Conservation (phyloP, 1,140 invertebrate genomes). For the Harlomillsia oculata region DNA sequence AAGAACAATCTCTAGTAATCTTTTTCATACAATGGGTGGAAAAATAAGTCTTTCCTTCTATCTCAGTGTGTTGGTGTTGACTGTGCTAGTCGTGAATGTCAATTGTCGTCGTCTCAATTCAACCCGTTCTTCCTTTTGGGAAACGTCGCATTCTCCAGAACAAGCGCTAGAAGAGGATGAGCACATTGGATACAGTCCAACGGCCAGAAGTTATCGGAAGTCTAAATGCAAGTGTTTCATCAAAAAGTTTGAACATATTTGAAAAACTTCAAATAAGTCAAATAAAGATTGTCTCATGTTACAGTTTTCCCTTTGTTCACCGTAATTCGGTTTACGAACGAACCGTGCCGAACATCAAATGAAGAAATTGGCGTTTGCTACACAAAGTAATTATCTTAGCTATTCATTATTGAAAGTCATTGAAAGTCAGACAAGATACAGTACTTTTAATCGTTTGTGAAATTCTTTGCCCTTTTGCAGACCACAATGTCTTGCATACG, state of each 20-base stretch:
- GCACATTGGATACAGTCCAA: constrained; percentile 8
- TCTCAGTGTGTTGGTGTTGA: not conserved
- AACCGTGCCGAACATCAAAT: constrained; percentile 22
- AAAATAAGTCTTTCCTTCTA: too few species aligned
- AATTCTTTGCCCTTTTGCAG: constrained; percentile 2
- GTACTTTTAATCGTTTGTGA: not conserved
- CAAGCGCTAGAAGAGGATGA: not conserved
- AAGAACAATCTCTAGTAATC: too few species aligned
- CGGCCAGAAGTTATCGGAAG: constrained; percentile 2
- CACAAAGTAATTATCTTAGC: constrained; percentile 20
- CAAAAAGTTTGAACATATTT: not conserved
- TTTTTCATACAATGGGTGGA: too few species aligned
- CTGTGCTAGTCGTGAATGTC: too few species aligned
- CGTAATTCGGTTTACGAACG: constrained; percentile 32
- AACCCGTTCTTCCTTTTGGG: too few species aligned
- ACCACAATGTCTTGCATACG: constrained; percentile 17
- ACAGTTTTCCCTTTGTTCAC: constrained; percentile 35
- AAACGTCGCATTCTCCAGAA: not conserved
- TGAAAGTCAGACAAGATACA: not conserved
- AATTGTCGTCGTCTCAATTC: too few species aligned
- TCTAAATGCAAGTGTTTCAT: constrained; percentile 18
- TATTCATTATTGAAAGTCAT: not conserved
- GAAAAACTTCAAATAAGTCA: not conserved
- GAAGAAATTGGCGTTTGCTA: constrained; percentile 32
- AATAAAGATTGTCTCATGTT: constrained; percentile 2